phyloP scores from a whole-genome alignment of 2,797 vertebrate species.

The Erithacus rubecula region DNA sequence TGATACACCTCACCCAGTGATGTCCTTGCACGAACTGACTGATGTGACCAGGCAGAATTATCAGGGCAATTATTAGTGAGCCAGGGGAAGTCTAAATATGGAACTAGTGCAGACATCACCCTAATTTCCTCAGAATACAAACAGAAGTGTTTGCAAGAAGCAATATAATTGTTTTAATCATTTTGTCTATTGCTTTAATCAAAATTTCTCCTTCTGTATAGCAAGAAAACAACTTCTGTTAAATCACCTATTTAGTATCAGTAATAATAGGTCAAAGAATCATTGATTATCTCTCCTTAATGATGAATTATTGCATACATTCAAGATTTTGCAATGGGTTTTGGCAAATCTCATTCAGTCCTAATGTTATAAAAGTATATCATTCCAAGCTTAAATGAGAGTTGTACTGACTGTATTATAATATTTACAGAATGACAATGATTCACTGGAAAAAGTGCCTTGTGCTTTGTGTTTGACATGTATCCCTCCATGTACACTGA shows the following conservation, averaged over 20 bases:
- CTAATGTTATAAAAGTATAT: background rate
- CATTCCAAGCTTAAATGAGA: background rate
- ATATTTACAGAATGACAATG: background rate
- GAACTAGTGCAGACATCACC: background rate
- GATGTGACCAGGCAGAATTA: background rate
- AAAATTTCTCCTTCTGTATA: conserved; percentile 48
- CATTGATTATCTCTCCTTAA: conserved; percentile 62
- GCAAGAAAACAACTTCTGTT: conserved; percentile 54
- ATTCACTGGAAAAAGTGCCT: background rate
- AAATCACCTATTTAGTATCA: conserved; percentile 43
- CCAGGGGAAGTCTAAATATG: background rate
- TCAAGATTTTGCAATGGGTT: conserved; percentile 22
- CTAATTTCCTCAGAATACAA: background rate
- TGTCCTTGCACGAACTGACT: background rate
- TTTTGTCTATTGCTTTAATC: conserved; percentile 51
- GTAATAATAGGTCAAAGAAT: conserved; percentile 45
- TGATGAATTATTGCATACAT: conserved; percentile 29
- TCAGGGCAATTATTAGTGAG: background rate
- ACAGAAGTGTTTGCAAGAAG: background rate
- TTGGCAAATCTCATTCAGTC: background rate
- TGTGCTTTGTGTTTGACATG: background rate
- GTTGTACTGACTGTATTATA: background rate
- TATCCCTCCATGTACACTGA: background rate
- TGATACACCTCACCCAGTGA: background rate
- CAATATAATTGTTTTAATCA: background rate